Base-by-base conservation (phyloP, 2,797 vertebrate genomes). In the Hoplostethus atlanticus region DNA sequence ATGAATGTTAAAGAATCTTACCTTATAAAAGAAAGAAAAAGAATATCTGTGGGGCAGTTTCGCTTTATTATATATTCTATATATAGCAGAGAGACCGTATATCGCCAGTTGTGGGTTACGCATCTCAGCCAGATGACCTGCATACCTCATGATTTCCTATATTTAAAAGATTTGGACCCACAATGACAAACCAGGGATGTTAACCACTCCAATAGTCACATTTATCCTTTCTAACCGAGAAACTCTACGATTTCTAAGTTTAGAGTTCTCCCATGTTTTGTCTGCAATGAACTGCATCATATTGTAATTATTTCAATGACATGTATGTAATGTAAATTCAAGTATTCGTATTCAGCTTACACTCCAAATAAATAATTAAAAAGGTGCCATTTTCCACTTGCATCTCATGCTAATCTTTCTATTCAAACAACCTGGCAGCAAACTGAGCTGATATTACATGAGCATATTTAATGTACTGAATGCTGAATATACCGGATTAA, bases 211-310 rank as follows among this genome's bases (percentile, higher is more conserved):
- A 50, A 52, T 11, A 12, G 6, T n/a, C 12, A 57, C 1, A 15
- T 0, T 0, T 54, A 25, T 36, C 8, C 11, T 3, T 47, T 52
- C 46, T 8, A 62, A 42, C 15, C 25, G 36, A 50, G 64, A 71
- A 66, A 70, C 4, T 16, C 59, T 21, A 21, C 1, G 21, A 21
- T 21, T 21, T 21, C 21, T 21, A 21, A 21, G 21, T 21, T 21
- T 21, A 21, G 58, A 65, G 38, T 57, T 50, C 76, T 56, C 55
- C 57, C 30, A 56, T 53, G 69, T 73, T 69, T 60, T 68, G 42
- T 61, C 62, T 52, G 71, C 51, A 69, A 47, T 15, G 16, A 47
- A 83, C 80, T 62, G 68, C 71, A 87, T 64, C 60, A 60, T 62
- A 62, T 68, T 54, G 16, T 9, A 51, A 58, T 13, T 60, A 60